Evolutionary conservation across 1,140 invertebrate genomes (phyloP).

Genomic region (Leguminivora glycinivorella): DNA sequence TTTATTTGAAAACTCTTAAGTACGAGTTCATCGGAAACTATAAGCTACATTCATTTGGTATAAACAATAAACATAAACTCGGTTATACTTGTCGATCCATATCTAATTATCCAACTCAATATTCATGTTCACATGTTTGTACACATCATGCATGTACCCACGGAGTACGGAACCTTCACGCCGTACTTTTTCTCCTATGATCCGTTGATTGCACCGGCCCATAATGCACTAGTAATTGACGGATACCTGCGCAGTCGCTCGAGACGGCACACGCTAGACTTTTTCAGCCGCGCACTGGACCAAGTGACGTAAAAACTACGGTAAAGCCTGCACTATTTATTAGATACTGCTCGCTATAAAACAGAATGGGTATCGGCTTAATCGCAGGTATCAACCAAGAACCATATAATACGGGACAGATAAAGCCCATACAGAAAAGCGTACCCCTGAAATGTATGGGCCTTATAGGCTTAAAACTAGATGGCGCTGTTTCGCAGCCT

Average conservation of each 20-base stretch:
- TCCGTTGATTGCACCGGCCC: constrained; percentile 2
- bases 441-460: too few relatives aligned
- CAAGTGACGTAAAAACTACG: constrained; percentile 16
- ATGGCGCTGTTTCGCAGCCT: too few relatives aligned
- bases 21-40: too few relatives aligned
- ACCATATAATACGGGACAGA: too few relatives aligned
- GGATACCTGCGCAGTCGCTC: constrained; percentile 1
- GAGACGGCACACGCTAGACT: constrained; percentile 15
- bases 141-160: neutral
- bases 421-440: too few relatives aligned
- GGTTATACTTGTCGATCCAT: too few relatives aligned
- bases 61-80: too few relatives aligned
- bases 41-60: too few relatives aligned
- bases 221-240: constrained; percentile 17
- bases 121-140: neutral
- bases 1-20: too few relatives aligned
- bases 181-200: constrained; percentile 11
- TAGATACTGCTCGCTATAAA: neutral
- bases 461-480: too few relatives aligned
- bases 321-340: constrained; percentile 15
- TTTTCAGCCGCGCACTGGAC: constrained; percentile 13
- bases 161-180: neutral
- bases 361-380: neutral
- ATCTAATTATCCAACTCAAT: too few relatives aligned
- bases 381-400: neutral